Evolutionary conservation across 2,113 vertebrate genomes (phyloP), one percentile per base, ranked within the genome.

Genomic region (Semicossyphus pulcher): DNA sequence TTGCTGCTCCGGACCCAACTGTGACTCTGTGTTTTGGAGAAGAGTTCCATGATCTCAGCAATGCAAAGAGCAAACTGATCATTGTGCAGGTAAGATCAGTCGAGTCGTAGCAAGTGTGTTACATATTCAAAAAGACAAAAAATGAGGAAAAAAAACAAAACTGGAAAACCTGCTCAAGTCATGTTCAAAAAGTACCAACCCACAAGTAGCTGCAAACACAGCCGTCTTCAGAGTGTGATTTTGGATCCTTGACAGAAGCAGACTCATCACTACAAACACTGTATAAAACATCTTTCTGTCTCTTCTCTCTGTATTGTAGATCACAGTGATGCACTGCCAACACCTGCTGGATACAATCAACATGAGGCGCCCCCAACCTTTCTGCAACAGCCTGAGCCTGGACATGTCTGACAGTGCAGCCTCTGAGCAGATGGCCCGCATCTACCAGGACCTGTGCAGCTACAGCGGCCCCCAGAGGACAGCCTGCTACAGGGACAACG

Each of bases 1-100:
- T 92, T 64, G 91, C 94, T n/a, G 89, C 95, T 25, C 98, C 97
- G 0, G 96, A 98, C 26, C 92, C 95, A 59, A 94, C 92, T 7
- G 94, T 97, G 42, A 93, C 92, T 21, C 91, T 99, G 69, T 99
- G 98, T 88, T 99, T 99, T 0, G 98, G 97, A 56, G 98, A 99
- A 54, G 98, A 99, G 76, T 97, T 98, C 71, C 95, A 93, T 0
- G 97, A 98, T 0, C 69, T 91, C 0, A 91, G 78, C 20, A 94
- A 92, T 0, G 87, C 96, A 74, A 95, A 96, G 72, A 94, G 75
- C 75, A 99, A 99, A 66, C 93, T 99, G 85, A 97, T 99, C 64
- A 95, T 98, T 0, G 96, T 99, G 29, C 96, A 99, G 97, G 98
- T 98, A 85, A 9, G 74, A 75, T 14, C 11, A 53, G 8, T 6